These are phyloP conservation scores for Dorcus hopei DNA, from an alignment of 2,888 invertebrate genomes.

Conservation along the genomic window DNA sequence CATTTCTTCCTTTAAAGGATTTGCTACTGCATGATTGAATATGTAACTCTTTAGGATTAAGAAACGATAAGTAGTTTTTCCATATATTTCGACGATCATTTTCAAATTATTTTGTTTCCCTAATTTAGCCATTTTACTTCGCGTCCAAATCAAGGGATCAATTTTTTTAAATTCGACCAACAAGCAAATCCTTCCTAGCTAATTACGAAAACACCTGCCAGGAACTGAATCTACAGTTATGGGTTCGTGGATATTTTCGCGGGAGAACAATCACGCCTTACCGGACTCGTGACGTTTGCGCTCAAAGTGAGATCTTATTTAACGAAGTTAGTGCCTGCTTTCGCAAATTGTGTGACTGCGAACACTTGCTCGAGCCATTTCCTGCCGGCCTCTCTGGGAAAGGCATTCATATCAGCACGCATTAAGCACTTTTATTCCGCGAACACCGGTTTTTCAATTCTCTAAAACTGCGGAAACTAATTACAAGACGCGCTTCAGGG, in stretches of 20 bases:
- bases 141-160: no score
- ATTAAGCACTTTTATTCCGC: slow-evolving; percentile 2
- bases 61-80: no score
- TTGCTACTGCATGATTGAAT: no score
- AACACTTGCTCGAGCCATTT: slow-evolving; percentile 13
- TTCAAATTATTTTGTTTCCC: no score
- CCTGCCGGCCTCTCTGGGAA: neutral
- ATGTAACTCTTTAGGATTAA: no score
- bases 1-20: no score
- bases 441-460: neutral
- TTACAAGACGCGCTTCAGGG: slow-evolving; percentile 5
- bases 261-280: slow-evolving; percentile 35
- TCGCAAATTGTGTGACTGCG: slow-evolving; percentile 32
- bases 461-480: neutral
- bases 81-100: no score
- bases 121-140: no score
- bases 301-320: slow-evolving; percentile 35
- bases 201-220: slow-evolving; percentile 29
- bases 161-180: no score
- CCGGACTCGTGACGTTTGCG: slow-evolving; percentile 37
- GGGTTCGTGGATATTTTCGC: slow-evolving; percentile 27
- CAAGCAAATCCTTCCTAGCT: slow-evolving; percentile 8
- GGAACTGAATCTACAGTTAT: slow-evolving; percentile 30
- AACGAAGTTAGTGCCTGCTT: slow-evolving; percentile 29
- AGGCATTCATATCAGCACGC: neutral